phyloP scores from a whole-genome alignment of 2,888 invertebrate species.

The Eupithecia vulgata region DNA sequence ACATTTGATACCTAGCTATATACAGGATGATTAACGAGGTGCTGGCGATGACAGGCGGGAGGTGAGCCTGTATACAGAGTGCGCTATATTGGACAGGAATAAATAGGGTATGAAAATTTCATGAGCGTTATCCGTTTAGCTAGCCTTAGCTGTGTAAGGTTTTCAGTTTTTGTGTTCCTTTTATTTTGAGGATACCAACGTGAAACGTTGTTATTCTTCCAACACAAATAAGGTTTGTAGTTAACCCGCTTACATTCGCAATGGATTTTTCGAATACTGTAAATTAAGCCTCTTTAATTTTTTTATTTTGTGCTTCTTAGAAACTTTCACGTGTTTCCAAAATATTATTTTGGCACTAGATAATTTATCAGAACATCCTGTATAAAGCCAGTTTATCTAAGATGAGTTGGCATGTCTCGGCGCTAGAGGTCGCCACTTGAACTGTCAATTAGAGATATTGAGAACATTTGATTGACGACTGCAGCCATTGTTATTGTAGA shows the following conservation, averaged over 20 bases:
- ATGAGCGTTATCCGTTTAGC: slow-evolving; percentile 31
- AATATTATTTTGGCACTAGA: not conserved
- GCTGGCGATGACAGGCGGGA: slow-evolving; percentile 72
- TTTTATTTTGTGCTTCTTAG: no score
- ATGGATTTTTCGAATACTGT: no score
- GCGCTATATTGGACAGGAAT: slow-evolving; percentile 43
- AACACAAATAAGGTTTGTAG: no score
- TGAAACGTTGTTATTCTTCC: no score
- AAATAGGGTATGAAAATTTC: slow-evolving; percentile 44
- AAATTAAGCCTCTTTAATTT: no score
- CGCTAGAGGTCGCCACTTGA: slow-evolving; percentile 74
- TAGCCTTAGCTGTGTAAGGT: no score
- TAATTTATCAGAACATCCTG: slow-evolving; percentile 50
- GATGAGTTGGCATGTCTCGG: slow-evolving; percentile 80
- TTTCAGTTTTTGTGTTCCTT: no score
- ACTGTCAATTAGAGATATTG: slow-evolving; percentile 82
- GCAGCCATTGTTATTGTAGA: slow-evolving; percentile 33
- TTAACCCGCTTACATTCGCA: no score
- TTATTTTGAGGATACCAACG: no score
- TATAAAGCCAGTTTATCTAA: slow-evolving; percentile 60
- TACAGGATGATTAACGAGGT: slow-evolving; percentile 74
- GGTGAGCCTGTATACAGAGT: slow-evolving; percentile 68
- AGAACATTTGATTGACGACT: slow-evolving; percentile 74
- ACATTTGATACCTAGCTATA: slow-evolving; percentile 63
- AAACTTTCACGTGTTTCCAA: no score